Evolutionary conservation across 2,888 invertebrate species (phyloP).

Genomic region (Spisula solida): DNA sequence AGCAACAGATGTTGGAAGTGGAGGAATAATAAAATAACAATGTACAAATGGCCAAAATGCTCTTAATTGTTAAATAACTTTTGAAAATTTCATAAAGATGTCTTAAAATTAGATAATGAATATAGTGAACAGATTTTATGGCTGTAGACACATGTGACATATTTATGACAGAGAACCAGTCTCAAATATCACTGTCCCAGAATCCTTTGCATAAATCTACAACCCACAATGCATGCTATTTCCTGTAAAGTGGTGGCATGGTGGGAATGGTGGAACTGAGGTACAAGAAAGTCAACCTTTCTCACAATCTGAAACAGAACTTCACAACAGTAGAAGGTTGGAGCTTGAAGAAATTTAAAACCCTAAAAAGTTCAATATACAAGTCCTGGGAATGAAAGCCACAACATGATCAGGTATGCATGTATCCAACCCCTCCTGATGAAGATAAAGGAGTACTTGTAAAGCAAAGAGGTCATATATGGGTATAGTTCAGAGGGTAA

Average conservation of each 20-base stretch:
- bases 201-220: constrained; percentile 36
- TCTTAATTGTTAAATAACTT: constrained; percentile 3
- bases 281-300: neutral
- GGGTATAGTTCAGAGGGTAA: neutral
- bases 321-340: neutral
- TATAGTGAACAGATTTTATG: constrained; percentile 29
- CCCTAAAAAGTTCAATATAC: neutral
- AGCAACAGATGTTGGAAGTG: constrained; percentile 15
- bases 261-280: neutral
- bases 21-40: neutral
- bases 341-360: constrained; percentile 1
- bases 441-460: neutral
- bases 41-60: constrained; percentile 28
- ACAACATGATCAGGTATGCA: neutral
- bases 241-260: constrained; percentile 19
- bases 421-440: neutral
- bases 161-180: constrained; percentile 44
- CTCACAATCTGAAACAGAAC: constrained; percentile 3
- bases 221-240: constrained; percentile 29
- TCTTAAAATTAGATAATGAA: constrained; percentile 31
- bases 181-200: constrained; percentile 37
- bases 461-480: neutral
- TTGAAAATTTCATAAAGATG: constrained; percentile 9
- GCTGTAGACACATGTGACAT: constrained; percentile 35
- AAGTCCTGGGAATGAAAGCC: neutral